Evolutionary conservation across 2,888 invertebrate species (phyloP).

Genomic region (Disparrhopalites patrizii): DNA sequence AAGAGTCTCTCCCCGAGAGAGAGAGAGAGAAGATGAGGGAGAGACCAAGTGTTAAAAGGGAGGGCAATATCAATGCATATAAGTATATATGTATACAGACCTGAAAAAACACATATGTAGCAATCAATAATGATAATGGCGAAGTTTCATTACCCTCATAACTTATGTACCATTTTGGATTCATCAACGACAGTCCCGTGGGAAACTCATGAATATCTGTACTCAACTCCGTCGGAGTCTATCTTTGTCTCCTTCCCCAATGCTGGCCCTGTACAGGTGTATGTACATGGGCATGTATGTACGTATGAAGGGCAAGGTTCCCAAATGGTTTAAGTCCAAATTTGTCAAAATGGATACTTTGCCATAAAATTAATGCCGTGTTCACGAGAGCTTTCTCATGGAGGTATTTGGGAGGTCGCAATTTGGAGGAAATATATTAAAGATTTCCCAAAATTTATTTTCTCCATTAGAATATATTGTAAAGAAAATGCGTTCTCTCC

Average conservation of each 20-base stretch:
- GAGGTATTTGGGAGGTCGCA: too few species aligned
- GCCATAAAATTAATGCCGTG: conserved; percentile 4
- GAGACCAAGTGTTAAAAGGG: too few species aligned
- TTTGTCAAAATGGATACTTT: too few species aligned
- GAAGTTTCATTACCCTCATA: conserved; percentile 46
- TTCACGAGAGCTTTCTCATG: too few species aligned
- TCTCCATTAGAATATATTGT: too few species aligned
- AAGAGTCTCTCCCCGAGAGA: too few species aligned
- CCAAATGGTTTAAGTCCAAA: too few species aligned
- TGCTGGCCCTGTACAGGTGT: neutral
- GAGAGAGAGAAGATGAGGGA: neutral
- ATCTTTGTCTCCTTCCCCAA: neutral
- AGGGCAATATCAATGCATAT: neutral
- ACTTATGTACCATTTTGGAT: conserved; percentile 42
- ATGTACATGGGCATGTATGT: too few species aligned
- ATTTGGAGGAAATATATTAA: neutral
- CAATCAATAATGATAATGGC: conserved; percentile 48
- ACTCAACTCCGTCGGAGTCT: conserved; percentile 6
- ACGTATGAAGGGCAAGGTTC: too few species aligned
- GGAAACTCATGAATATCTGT: conserved; percentile 26
- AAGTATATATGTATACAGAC: neutral
- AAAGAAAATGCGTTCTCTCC: too few species aligned
- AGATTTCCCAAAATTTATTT: too few species aligned
- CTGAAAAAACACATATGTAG: neutral
- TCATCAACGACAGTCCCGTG: conserved; percentile 42